Conservation (phyloP, 2,888 invertebrate species). For the Blastobasis adustella region DNA sequence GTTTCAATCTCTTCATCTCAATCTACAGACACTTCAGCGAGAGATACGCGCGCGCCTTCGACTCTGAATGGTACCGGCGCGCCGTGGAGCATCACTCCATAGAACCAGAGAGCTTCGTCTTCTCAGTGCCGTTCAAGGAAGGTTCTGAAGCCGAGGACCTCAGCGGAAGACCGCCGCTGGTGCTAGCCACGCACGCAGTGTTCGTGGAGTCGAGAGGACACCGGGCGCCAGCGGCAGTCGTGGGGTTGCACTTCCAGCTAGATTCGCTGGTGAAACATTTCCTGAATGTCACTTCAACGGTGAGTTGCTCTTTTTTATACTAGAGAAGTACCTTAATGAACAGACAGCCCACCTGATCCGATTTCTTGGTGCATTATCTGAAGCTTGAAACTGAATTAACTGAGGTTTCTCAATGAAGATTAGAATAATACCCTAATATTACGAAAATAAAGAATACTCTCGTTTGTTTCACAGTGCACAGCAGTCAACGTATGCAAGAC, state of each 20-base stretch:
- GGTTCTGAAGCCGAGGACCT: constrained; percentile 74
- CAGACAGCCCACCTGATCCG: too few species aligned
- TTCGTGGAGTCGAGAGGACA: constrained; percentile 89
- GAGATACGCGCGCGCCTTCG: constrained; percentile 85
- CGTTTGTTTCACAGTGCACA: constrained; percentile 74
- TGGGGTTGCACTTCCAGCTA: constrained; percentile 92
- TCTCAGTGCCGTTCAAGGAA: constrained; percentile 88
- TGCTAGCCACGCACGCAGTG: constrained; percentile 93
- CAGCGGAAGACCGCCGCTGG: constrained; percentile 74
- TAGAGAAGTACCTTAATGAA: too few species aligned
- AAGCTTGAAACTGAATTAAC: too few species aligned
- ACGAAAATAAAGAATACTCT: not conserved
- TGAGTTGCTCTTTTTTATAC: constrained; percentile 42
- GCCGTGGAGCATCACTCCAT: constrained; percentile 92
- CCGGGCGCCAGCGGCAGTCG: constrained; percentile 91
- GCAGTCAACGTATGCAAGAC: constrained; percentile 82
- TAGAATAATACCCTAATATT: not conserved
- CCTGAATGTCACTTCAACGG: constrained; percentile 90
- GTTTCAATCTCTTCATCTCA: not conserved
- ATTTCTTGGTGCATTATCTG: too few species aligned
- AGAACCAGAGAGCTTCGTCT: constrained; percentile 93
- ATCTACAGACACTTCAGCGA: constrained; percentile 85
- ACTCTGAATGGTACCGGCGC: constrained; percentile 92
- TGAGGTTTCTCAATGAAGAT: too few species aligned
- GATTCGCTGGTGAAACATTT: constrained; percentile 89